phyloP scores from a whole-genome alignment of 1,140 invertebrate genomes.

The Drosophila suzukii region DNA sequence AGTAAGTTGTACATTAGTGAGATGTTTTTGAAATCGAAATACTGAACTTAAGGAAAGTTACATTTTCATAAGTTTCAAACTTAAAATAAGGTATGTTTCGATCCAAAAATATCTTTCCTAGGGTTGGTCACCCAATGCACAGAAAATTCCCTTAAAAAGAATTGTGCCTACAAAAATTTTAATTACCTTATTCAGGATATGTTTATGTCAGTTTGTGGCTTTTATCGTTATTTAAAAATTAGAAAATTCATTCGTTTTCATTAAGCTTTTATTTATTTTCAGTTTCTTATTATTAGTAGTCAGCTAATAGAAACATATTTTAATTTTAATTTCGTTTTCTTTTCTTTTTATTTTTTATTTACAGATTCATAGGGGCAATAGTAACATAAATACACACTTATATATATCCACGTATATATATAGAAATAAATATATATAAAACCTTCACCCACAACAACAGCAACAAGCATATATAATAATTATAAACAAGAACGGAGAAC shows the following conservation, averaged over 20 bases:
- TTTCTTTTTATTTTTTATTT: slow-evolving; percentile 61
- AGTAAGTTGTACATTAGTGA: not conserved
- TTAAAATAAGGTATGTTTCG: not conserved
- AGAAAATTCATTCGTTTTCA: slow-evolving; percentile 2
- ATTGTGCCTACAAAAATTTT: slow-evolving; percentile 1
- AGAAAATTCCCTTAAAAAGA: not conserved
- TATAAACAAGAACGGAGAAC: slow-evolving; percentile 32
- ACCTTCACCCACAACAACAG: slow-evolving; percentile 22
- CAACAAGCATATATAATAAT: slow-evolving; percentile 30
- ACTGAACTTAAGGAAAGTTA: too few species aligned
- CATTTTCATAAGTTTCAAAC: too few species aligned
- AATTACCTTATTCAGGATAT: not conserved
- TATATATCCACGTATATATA: slow-evolving; percentile 44
- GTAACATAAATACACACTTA: slow-evolving; percentile 61
- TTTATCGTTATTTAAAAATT: not conserved
- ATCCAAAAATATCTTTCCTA: not conserved
- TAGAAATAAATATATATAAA: slow-evolving; percentile 42
- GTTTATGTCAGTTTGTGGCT: not conserved
- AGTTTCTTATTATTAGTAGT: slow-evolving; percentile 5
- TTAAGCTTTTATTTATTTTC: slow-evolving; percentile 14
- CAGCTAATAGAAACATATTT: not conserved
- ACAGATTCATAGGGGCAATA: slow-evolving; percentile 80
- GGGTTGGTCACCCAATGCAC: slow-evolving; percentile 4
- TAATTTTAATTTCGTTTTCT: slow-evolving; percentile 31
- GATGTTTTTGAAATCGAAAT: too few species aligned